Base-by-base conservation (phyloP, 1,140 invertebrate species). In the Aphidius ervi region DNA sequence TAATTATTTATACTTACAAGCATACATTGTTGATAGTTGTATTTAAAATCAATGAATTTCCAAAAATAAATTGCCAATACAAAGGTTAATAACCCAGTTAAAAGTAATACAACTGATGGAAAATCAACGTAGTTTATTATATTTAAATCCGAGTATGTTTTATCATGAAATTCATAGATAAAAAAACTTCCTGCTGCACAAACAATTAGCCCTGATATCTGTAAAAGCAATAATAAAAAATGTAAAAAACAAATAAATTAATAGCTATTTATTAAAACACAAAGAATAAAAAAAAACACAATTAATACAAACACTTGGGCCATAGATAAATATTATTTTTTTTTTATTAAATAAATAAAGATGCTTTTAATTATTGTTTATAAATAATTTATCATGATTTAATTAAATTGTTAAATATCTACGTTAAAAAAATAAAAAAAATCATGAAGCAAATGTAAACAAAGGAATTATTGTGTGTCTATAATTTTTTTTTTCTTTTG, bases 121-220 rank as follows among this genome's bases (percentile, higher is more conserved):
- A 77, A 42, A 81, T 78, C 67, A 76, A 74, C 5, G 72, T 63
- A 6, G 77, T 80, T 39, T 81, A 80, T 54, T 82, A 78, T 43
- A 78, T 50, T 41, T 7, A 37, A 6, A 9, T 9, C 7, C 1
- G 7, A 31, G 50, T 56, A 72, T 16, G 76, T 70, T 64, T 82
- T 81, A 43, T 82, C 70, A 42, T 82, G 76, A 20, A 84, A 66
- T 53, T 77, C 74, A 68, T 84, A 83, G 42, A 84, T 68, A 46
- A 84, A 77, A 67, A 78, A 78, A 23, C 82, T 75, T 58, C 80
- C 81, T 5, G 71, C 72, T 41, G 73, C 67, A 53, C 78, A 79
- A 47, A 83, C 68, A 40, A 81, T 72, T 5, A 78, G 60, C 56
- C 82, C 82, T 67, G 81, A 82, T 70, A 84, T 78, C 83, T 84